Evolutionary conservation across 1,140 invertebrate genomes (phyloP), one percentile per base, ranked within the genome.

Genomic region (Homalodisca vitripennis): DNA sequence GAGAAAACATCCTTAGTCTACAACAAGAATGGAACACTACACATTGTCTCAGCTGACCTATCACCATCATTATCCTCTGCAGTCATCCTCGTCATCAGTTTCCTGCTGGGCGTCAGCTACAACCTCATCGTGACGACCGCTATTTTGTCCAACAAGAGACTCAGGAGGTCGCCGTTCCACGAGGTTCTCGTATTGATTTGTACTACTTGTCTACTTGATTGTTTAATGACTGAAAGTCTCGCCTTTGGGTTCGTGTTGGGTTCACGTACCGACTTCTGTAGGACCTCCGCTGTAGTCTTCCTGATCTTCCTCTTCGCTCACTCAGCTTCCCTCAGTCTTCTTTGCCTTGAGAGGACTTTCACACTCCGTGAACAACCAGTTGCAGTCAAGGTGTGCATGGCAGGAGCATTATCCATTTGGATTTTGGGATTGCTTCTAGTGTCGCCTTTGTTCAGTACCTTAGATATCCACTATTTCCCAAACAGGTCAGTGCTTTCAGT

Each of bases 381-480:
- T 3, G 3, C 48, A 3, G n/a, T 3, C 48, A 51, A 20, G n/a
- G 48, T n/a, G 3, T 14, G 3, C n/a, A 14, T 51, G 3, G 48
- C 3, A 3, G 6, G n/a, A 3, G n/a, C 22, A 20, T n/a, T 51
- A 3, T 14, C 22, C 2, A 20, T 22, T 10, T 51, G 3, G n/a
- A n/a, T 51, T 10, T 51, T 51, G 3, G n/a, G 48, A 3, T 20
- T 51, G 3, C 3, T 20, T 51, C 22, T 51, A 20, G 48, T 51
- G 3, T 51, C n/a, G 3, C 48, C 48, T 20, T 12, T n/a, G n/a
- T 51, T 51, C 3, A 10, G 48, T 3, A 20, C 22, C 14, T 3
- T 22, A 20, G 48, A 51, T 20, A 22, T 51, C n/a, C n/a, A 51
- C 48, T 51, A 51, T 20, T 51, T 51, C n/a, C 48, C 48, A 51